Conservation (phyloP, 1,140 invertebrate genomes). For the Melipona quadrifasciata region DNA sequence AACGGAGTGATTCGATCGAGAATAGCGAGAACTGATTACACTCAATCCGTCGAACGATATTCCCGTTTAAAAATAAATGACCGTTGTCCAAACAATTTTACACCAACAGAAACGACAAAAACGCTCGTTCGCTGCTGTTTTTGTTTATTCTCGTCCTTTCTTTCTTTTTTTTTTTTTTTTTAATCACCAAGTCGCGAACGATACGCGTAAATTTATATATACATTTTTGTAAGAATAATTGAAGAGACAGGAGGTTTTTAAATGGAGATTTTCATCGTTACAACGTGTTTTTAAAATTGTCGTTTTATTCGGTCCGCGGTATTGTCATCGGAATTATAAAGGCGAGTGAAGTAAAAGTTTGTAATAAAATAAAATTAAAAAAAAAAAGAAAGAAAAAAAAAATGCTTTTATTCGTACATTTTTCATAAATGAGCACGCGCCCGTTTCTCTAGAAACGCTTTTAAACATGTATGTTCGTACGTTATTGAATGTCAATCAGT, state of each 20-base stretch:
- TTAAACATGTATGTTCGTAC: too few species aligned
- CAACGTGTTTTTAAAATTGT: too few species aligned
- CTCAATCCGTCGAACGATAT: not conserved
- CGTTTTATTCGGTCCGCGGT: too few species aligned
- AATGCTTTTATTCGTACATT: too few species aligned
- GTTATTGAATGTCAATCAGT: too few species aligned
- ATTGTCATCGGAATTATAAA: too few species aligned
- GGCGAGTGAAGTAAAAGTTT: too few species aligned
- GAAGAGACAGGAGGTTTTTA: not conserved
- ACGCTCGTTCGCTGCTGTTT: not conserved
- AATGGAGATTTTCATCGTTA: not conserved
- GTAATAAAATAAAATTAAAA: too few species aligned
- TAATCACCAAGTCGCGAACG: not conserved
- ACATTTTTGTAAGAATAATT: not conserved
- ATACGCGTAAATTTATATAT: not conserved
- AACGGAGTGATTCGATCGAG: conserved; percentile 20
- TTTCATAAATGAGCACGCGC: too few species aligned
- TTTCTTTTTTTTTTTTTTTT: not conserved
- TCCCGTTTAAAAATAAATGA: conserved; percentile 9
- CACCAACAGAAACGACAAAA: not conserved
- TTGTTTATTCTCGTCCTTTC: not conserved
- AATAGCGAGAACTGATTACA: conserved; percentile 10
- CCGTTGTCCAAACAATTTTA: not conserved
- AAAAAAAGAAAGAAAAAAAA: too few species aligned
- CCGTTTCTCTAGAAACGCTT: too few species aligned